Percentiles rank a stretch among this genome's conserved stretches.
phyloP scores from a whole-genome alignment of 2,888 invertebrate species.

The Bhutanitis thaidina region DNA sequence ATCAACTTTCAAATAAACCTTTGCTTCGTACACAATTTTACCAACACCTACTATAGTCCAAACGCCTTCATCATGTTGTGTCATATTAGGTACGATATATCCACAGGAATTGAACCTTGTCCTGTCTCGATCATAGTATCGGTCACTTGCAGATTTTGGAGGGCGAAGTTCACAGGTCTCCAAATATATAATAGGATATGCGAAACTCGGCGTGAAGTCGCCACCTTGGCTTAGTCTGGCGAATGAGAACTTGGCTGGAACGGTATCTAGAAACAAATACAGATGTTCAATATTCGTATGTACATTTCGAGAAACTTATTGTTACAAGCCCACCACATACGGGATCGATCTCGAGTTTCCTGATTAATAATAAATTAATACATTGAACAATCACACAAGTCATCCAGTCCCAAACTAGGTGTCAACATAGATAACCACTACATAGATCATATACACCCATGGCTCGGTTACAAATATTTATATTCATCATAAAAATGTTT shows the following conservation, averaged over 20 bases:
- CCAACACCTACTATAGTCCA: slow-evolving; percentile 61
- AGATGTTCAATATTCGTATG: too few relatives aligned
- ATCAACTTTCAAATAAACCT: slow-evolving; percentile 30
- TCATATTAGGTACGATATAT: slow-evolving; percentile 48
- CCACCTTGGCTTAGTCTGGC: slow-evolving; percentile 35
- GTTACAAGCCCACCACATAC: too few relatives aligned
- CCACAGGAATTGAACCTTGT: slow-evolving; percentile 39
- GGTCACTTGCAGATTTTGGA: slow-evolving; percentile 46
- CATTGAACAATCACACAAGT: too few relatives aligned
- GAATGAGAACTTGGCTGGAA: slow-evolving; percentile 29
- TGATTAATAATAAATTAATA: too few relatives aligned
- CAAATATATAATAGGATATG: slow-evolving; percentile 42
- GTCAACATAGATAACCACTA: too few relatives aligned
- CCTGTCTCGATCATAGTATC: slow-evolving; percentile 44
- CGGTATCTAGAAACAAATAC: slow-evolving; percentile 37
- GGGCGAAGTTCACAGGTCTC: slow-evolving; percentile 49
- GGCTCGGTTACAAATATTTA: too few relatives aligned
- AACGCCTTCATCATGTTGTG: slow-evolving; percentile 41
- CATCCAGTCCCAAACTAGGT: too few relatives aligned
- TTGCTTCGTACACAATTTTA: slow-evolving; percentile 44
- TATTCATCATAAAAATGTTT: too few relatives aligned
- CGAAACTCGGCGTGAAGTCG: slow-evolving; percentile 44
- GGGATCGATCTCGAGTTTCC: too few relatives aligned
- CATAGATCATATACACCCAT: too few relatives aligned
- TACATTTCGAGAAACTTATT: too few relatives aligned